These are phyloP conservation scores for Halcyon smyrnensis DNA, from an alignment of 2,797 vertebrate genomes.

Conservation along the genomic window DNA sequence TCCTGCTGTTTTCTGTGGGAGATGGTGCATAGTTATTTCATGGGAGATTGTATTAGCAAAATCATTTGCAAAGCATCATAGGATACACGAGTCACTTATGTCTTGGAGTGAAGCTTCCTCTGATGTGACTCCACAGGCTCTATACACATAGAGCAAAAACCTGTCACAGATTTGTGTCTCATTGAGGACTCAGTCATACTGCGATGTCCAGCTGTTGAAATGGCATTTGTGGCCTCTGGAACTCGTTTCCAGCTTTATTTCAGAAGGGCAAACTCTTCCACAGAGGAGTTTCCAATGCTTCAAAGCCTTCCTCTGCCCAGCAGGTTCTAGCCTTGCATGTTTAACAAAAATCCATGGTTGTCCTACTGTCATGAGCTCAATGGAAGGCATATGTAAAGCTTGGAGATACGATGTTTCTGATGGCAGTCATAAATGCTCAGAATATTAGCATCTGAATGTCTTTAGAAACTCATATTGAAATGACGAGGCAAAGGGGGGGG, in stretches of 20 bases:
- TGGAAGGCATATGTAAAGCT: not conserved
- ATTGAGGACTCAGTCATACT: not conserved
- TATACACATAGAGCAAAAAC: not conserved
- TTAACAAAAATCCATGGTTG: not conserved
- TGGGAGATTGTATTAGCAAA: not conserved
- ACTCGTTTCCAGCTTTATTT: not conserved
- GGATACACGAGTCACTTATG: not conserved
- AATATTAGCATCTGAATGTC: not conserved
- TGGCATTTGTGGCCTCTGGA: not conserved
- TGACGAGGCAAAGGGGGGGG: not conserved
- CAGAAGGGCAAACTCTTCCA: not conserved
- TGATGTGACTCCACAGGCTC: not conserved
- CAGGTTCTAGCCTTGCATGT: not conserved
- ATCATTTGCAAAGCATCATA: not conserved
- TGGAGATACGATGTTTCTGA: not conserved
- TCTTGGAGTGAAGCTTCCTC: not conserved
- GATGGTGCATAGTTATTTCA: not conserved
- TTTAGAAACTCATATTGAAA: not conserved
- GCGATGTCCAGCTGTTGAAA: not conserved
- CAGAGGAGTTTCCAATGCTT: not conserved
- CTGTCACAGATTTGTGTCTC: not conserved
- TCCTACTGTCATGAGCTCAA: not conserved
- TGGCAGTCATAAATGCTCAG: not conserved
- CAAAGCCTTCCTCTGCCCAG: not conserved
- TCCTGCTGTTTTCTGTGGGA: not conserved